Percentiles rank a stretch among this genome's conserved stretches.
These are phyloP conservation scores for Mythimna pallens DNA, from an alignment of 2,888 invertebrate species.

Conservation along the genomic window DNA sequence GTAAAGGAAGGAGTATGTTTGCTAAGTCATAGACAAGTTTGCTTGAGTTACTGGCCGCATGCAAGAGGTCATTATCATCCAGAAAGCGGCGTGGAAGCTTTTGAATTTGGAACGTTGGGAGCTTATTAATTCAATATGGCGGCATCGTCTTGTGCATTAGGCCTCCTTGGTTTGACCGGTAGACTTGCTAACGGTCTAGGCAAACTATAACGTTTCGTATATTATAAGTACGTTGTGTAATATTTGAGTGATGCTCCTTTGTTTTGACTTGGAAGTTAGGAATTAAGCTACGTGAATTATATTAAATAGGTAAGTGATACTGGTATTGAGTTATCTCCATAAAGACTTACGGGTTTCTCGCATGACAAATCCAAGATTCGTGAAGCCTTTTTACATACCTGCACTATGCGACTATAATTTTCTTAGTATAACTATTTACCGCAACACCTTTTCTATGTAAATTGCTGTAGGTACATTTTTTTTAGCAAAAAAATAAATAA, in stretches of 20 bases:
- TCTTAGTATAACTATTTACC: too few species aligned
- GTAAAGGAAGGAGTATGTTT: constrained; percentile 47
- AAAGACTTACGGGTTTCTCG: too few species aligned
- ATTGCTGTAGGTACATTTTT: too few species aligned
- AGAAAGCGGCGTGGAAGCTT: constrained; percentile 79
- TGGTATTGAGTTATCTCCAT: too few species aligned
- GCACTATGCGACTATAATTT: too few species aligned
- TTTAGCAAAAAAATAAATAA: not conserved
- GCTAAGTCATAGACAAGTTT: constrained; percentile 79
- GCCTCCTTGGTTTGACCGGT: constrained; percentile 64
- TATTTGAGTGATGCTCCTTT: constrained; percentile 33
- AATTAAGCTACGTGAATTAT: not conserved
- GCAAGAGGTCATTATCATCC: constrained; percentile 84
- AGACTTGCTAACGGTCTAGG: constrained; percentile 51
- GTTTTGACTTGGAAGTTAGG: constrained; percentile 3
- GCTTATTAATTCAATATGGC: constrained; percentile 82
- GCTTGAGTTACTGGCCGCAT: constrained; percentile 83
- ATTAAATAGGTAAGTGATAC: not conserved
- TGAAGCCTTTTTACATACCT: too few species aligned
- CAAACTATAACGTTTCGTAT: constrained; percentile 43
- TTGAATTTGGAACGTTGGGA: constrained; percentile 78
- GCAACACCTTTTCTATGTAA: not conserved
- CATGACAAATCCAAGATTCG: too few species aligned
- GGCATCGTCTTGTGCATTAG: constrained; percentile 70
- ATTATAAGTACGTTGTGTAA: constrained; percentile 21